Conservation (phyloP, 2,113 vertebrate species). For the Corythaeola cristata region DNA sequence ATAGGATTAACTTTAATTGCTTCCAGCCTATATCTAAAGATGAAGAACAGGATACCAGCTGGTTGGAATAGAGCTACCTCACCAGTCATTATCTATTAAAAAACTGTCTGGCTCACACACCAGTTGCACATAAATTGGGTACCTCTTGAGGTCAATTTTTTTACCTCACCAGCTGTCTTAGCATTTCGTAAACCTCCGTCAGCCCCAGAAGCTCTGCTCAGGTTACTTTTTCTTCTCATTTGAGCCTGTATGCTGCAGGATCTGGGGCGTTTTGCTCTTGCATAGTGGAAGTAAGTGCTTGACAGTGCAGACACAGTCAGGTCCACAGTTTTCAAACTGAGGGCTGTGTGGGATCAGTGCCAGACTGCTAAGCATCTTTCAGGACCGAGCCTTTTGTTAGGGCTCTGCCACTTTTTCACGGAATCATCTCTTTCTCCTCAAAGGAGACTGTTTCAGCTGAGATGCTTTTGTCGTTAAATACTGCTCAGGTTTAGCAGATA, state of each 20-base stretch:
- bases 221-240: neutral
- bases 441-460: neutral
- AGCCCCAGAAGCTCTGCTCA: neutral
- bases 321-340: neutral
- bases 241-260: neutral
- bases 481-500: slow-evolving; percentile 5
- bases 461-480: neutral
- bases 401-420: neutral
- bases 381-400: neutral
- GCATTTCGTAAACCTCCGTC: neutral
- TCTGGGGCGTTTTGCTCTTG: neutral
- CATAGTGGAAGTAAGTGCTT: neutral
- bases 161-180: neutral
- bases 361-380: neutral
- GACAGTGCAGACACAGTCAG: neutral
- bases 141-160: neutral
- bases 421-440: neutral
- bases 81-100: neutral
- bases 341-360: neutral
- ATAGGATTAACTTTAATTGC: slow-evolving; percentile 53
- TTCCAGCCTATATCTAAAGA: slow-evolving; percentile 25
- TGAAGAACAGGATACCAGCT: slow-evolving; percentile 7
- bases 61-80: neutral
- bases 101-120: neutral
- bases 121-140: neutral